phyloP scores from a whole-genome alignment of 1,140 invertebrate genomes.

The Drosophila erecta region DNA sequence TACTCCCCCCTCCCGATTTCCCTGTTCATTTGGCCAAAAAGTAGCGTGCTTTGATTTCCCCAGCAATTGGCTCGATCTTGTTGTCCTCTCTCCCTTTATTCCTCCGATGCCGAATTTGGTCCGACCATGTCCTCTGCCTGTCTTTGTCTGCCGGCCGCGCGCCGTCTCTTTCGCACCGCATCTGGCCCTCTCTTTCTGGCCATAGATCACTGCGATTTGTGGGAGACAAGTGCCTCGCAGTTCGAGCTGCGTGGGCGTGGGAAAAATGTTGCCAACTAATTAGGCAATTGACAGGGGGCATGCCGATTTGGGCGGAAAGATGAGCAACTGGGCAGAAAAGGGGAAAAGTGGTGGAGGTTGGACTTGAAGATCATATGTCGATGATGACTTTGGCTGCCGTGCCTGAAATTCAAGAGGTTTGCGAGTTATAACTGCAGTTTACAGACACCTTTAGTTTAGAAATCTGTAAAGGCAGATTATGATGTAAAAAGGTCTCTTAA shows the following conservation, averaged over 20 bases:
- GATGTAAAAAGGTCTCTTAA: too few species aligned
- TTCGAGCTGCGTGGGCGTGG: conserved; percentile 66
- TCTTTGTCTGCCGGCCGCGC: neutral
- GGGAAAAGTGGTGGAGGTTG: too few species aligned
- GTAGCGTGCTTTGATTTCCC: conserved; percentile 71
- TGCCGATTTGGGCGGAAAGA: neutral
- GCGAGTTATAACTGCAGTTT: too few species aligned
- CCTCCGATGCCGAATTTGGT: conserved; percentile 68
- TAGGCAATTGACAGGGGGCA: conserved; percentile 47
- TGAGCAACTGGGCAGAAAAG: neutral
- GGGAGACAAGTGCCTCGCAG: conserved; percentile 54
- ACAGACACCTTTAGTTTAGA: too few species aligned
- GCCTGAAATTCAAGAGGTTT: neutral
- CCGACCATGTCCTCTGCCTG: conserved; percentile 15
- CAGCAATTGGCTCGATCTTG: conserved; percentile 28
- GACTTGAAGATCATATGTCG: conserved; percentile 5
- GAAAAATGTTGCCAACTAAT: conserved; percentile 68
- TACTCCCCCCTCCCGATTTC: neutral
- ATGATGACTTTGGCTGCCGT: conserved; percentile 4
- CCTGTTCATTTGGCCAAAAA: conserved; percentile 35
- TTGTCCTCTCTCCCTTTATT: neutral
- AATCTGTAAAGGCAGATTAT: too few species aligned
- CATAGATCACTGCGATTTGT: conserved; percentile 69
- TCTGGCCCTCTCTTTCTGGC: conserved; percentile 12
- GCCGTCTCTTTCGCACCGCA: conserved; percentile 8